phyloP scores from a whole-genome alignment of 2,797 vertebrate species.

The Monodelphis domestica region DNA sequence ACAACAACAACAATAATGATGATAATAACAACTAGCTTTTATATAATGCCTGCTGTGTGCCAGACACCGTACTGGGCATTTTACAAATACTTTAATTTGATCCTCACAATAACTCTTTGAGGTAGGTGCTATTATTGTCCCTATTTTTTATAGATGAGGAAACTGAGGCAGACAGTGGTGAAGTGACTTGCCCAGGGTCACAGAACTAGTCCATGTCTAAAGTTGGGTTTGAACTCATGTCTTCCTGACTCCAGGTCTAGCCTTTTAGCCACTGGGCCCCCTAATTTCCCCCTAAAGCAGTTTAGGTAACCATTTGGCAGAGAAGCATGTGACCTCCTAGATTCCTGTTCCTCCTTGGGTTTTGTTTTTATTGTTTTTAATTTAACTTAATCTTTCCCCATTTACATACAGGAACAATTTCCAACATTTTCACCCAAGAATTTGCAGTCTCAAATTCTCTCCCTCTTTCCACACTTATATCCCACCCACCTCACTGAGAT shows the following conservation, averaged over 20 bases:
- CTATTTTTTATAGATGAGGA: neutral
- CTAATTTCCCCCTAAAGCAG: neutral
- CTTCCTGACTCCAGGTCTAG: neutral
- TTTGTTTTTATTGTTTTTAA: too few relatives aligned
- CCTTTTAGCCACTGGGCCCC: rapidly evolving
- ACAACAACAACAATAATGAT: neutral
- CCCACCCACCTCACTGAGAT: too few relatives aligned
- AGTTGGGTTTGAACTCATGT: neutral
- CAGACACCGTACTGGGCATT: neutral
- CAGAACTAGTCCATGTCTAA: neutral
- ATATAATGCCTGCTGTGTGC: neutral
- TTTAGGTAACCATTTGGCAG: neutral
- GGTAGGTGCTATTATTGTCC: neutral
- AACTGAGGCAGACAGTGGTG: neutral
- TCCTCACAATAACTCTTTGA: neutral
- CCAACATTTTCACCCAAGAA: too few relatives aligned
- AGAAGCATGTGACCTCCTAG: neutral
- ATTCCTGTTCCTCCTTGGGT: neutral
- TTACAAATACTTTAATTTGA: neutral
- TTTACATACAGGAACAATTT: too few relatives aligned
- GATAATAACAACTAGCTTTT: too few relatives aligned
- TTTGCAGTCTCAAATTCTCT: too few relatives aligned
- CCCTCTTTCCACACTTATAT: too few relatives aligned
- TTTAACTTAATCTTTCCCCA: too few relatives aligned
- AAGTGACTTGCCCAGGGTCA: neutral